phyloP scores from a whole-genome alignment of 2,797 vertebrate species.

The Cuculus canorus region DNA sequence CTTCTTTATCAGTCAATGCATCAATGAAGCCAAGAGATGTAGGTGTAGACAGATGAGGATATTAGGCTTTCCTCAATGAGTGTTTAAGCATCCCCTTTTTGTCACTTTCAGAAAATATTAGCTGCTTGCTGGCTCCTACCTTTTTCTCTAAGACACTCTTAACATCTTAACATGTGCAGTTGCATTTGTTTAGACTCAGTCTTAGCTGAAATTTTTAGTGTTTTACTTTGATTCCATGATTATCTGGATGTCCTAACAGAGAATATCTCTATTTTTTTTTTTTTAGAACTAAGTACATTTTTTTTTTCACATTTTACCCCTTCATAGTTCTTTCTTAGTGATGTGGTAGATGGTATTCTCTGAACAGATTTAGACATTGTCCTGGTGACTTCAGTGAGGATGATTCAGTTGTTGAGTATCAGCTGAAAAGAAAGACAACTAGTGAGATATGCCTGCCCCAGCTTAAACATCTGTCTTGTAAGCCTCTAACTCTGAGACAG shows the following conservation, averaged over 20 bases:
- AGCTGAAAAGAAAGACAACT: background rate
- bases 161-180: background rate
- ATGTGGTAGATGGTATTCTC: background rate
- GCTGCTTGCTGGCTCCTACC: background rate
- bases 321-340: background rate
- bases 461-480: background rate
- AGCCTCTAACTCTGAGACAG: background rate
- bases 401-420: background rate
- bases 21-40: background rate
- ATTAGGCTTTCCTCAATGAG: background rate
- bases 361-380: background rate
- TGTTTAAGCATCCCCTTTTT: too few species aligned
- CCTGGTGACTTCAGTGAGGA: background rate
- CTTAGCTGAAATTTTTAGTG: fast-evolving
- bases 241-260: background rate
- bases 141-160: background rate
- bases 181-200: background rate
- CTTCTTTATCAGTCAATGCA: background rate
- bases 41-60: background rate
- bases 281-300: fast-evolving
- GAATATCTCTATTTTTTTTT: background rate
- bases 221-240: background rate
- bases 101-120: background rate
- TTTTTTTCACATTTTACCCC: fast-evolving
- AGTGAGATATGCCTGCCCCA: background rate